These are phyloP conservation scores for Trichonephila inaurata DNA, from an alignment of 1,140 invertebrate genomes.

Conservation along the genomic window DNA sequence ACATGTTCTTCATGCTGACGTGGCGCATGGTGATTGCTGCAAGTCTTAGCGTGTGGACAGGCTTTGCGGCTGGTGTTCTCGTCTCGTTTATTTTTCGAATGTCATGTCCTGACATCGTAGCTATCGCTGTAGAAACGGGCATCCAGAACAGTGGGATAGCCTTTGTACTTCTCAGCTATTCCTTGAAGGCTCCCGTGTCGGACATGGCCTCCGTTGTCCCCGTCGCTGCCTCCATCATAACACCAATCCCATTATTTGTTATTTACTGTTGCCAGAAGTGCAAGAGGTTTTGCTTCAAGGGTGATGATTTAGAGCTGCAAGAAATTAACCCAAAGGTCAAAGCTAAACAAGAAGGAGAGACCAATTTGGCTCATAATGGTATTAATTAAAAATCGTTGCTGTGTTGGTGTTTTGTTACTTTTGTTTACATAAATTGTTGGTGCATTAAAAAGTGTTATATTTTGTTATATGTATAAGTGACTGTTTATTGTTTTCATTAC, in stretches of 20 bases:
- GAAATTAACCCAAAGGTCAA: not conserved
- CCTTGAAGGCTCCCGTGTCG: constrained; percentile 81
- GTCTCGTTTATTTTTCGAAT: constrained; percentile 61
- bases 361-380: not conserved
- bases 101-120: constrained; percentile 79
- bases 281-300: constrained; percentile 33
- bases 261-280: constrained; percentile 42
- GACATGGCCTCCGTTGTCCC: constrained; percentile 81
- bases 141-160: constrained; percentile 82
- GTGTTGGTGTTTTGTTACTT: not conserved
- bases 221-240: constrained; percentile 79
- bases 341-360: not conserved
- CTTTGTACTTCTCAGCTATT: constrained; percentile 81
- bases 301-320: constrained; percentile 28
- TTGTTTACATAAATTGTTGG: too few species aligned
- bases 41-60: constrained; percentile 82
- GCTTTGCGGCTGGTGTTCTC: constrained; percentile 82
- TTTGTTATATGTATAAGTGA: too few species aligned
- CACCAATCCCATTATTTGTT: constrained; percentile 77
- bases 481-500: too few species aligned
- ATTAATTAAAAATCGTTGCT: not conserved
- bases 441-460: too few species aligned
- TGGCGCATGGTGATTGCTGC: constrained; percentile 80
- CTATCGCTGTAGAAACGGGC: constrained; percentile 83
- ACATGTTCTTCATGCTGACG: constrained; percentile 82